A percentile compares a stretch with the other conserved stretches of the same genome.
Conservation (phyloP, 2,888 invertebrate genomes). For the Hydropsyche betteni region DNA sequence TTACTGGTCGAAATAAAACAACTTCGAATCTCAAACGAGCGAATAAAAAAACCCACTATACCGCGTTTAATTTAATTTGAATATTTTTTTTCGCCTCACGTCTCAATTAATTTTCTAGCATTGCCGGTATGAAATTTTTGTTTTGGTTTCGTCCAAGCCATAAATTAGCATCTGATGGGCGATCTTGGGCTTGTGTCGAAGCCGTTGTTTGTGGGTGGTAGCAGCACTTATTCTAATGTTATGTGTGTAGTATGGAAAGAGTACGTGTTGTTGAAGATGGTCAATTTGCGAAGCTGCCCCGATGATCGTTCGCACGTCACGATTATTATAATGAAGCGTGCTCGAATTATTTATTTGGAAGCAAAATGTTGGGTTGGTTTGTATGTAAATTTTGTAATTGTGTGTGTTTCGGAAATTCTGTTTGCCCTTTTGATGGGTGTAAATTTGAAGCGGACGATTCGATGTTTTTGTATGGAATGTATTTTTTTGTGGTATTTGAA, state of each 20-base stretch:
- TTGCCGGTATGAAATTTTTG: too few species aligned
- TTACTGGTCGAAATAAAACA: background rate
- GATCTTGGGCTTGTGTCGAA: background rate
- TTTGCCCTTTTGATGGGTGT: too few species aligned
- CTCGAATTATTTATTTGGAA: background rate
- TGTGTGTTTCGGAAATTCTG: too few species aligned
- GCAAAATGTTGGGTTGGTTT: too few species aligned
- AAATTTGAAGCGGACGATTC: too few species aligned
- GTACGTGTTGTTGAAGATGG: conserved; percentile 1
- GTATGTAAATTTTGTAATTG: too few species aligned
- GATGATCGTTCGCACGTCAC: conserved; percentile 2
- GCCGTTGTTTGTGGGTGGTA: background rate
- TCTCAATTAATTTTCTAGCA: conserved; percentile 14
- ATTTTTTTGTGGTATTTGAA: too few species aligned
- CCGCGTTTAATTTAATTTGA: conserved; percentile 28
- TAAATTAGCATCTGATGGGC: background rate
- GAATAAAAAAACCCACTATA: background rate
- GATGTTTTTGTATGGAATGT: too few species aligned
- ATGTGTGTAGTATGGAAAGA: too few species aligned
- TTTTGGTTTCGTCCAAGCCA: too few species aligned
- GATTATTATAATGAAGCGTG: conserved; percentile 19
- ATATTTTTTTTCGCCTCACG: background rate
- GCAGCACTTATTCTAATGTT: too few species aligned
- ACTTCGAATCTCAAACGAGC: background rate
- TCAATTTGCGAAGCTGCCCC: background rate